Percentiles rank a stretch among this genome's conserved stretches.
Evolutionary conservation across 2,113 vertebrate genomes (phyloP).

Genomic region (Cyanocitta stelleri): DNA sequence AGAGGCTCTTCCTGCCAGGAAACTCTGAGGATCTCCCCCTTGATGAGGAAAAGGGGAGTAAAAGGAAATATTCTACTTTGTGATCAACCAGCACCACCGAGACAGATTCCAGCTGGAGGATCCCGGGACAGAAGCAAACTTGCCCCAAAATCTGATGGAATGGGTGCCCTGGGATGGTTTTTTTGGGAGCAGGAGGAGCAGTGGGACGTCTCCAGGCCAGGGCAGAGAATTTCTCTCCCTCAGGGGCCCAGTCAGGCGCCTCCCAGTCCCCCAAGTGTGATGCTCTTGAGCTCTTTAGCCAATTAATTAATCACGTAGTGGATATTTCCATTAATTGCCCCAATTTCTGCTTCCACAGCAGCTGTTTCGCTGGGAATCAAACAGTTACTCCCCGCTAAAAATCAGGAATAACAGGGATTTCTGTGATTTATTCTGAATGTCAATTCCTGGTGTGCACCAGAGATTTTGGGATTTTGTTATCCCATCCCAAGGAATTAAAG

Average conservation of each 20-base stretch:
- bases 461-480: background rate
- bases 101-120: background rate
- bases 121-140: fast-evolving
- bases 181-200: background rate
- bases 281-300: background rate
- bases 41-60: fast-evolving
- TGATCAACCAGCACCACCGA: background rate
- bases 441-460: background rate
- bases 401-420: background rate
- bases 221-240: background rate
- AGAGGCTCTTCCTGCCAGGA: background rate
- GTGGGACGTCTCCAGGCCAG: background rate
- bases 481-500: background rate
- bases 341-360: background rate
- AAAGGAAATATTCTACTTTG: background rate
- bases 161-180: fast-evolving
- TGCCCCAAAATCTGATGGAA: fast-evolving
- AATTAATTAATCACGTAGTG: background rate
- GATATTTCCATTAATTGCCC: background rate
- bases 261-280: background rate
- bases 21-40: fast-evolving
- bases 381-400: background rate
- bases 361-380: background rate
- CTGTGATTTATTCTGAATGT: background rate
- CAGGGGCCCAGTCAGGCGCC: background rate